Percentiles rank a stretch among this genome's conserved stretches.
phyloP scores from a whole-genome alignment of 1,140 invertebrate species.

The roundworm (Caenorhabditis elegans) region WBcel235 BX284604.4:10892501-10893000 shows the following conservation, averaged over 20 bases:
- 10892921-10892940: not conserved
- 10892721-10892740: constrained; percentile 3
- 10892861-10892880: not conserved
- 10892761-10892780: not conserved
- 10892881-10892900: not conserved
- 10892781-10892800: not conserved
- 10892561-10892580: no score
- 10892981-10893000: not conserved
- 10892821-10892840: not conserved
- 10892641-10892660: not conserved
- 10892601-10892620: not conserved
- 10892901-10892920: not conserved
- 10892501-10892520: no score
- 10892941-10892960: not conserved
- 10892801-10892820: not conserved
- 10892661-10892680: not conserved
- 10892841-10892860: not conserved
- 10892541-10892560: no score
- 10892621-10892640: no score
- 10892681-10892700: not conserved
- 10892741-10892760: not conserved
- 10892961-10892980: not conserved
- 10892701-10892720: constrained; percentile 2
- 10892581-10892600: no score
- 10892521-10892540: no score